Percentiles rank a stretch among this genome's conserved stretches.
Conservation (phyloP, 1,140 invertebrate species). For the Sinonovacula constricta region DNA sequence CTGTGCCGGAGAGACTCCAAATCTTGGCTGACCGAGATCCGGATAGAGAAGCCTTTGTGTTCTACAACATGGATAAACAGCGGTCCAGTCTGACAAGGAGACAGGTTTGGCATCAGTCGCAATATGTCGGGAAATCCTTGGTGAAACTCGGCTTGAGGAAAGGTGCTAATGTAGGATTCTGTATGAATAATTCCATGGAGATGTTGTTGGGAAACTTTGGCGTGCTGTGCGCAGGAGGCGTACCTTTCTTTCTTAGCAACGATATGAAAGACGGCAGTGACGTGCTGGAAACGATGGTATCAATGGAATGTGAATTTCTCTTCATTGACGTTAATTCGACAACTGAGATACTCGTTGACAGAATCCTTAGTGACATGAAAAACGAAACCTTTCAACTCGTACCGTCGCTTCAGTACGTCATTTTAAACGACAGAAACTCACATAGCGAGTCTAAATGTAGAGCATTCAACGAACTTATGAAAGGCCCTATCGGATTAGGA, state of each 20-base stretch:
- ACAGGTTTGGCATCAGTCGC: slow-evolving; percentile 16
- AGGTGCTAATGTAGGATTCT: slow-evolving; percentile 17
- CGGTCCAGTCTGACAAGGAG: slow-evolving; percentile 10
- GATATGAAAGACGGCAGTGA: slow-evolving; percentile 49
- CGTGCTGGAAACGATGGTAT: slow-evolving; percentile 18
- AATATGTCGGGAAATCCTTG: slow-evolving; percentile 3
- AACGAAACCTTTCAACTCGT: neutral
- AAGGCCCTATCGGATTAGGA: neutral
- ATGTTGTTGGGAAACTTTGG: slow-evolving; percentile 20
- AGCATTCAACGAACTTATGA: neutral
- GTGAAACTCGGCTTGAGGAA: slow-evolving; percentile 30
- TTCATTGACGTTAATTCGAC: slow-evolving; percentile 31
- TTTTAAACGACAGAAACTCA: slow-evolving; percentile 22
- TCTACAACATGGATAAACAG: slow-evolving; percentile 13
- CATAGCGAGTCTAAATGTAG: neutral
- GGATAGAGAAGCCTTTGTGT: slow-evolving; percentile 34
- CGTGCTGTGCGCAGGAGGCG: slow-evolving; percentile 19
- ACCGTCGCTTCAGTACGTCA: slow-evolving; percentile 1
- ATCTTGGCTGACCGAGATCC: slow-evolving; percentile 17
- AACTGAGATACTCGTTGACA: neutral
- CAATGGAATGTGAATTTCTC: slow-evolving; percentile 13
- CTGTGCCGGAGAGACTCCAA: slow-evolving; percentile 14
- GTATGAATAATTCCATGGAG: slow-evolving; percentile 48
- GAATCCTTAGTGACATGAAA: neutral
- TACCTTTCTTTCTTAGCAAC: slow-evolving; percentile 22